These are phyloP conservation scores for Emydoidea blandingii DNA, from an alignment of 2,797 vertebrate species.

Conservation along the genomic window DNA sequence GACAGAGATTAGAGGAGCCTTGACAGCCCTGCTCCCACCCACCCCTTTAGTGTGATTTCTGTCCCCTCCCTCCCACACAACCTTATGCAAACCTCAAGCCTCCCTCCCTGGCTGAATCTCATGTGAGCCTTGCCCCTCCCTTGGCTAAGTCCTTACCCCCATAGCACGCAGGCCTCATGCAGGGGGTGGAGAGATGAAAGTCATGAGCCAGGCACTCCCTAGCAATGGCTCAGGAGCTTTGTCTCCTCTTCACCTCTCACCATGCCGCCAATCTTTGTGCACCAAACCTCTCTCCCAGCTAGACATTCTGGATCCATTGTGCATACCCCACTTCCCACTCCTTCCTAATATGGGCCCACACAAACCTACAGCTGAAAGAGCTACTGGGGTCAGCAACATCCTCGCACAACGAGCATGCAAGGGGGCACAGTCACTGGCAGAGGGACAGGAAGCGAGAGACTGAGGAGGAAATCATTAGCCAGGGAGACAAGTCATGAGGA, in stretches of 20 bases:
- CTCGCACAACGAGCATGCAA: slow-evolving; percentile 41
- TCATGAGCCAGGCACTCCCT: neutral
- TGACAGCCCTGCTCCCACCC: slow-evolving; percentile 23
- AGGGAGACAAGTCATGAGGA: slow-evolving; percentile 58
- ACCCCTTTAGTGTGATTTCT: neutral
- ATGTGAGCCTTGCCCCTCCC: neutral
- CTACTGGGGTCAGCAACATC: neutral
- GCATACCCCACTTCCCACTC: neutral
- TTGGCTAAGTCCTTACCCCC: neutral
- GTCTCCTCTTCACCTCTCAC: neutral
- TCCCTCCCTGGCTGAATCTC: neutral
- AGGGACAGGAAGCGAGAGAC: slow-evolving; percentile 65
- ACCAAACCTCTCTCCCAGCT: neutral
- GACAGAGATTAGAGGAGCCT: slow-evolving; percentile 9
- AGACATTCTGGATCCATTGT: neutral
- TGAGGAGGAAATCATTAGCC: slow-evolving; percentile 45
- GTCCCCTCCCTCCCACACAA: neutral
- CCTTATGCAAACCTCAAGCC: neutral
- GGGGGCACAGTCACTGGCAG: slow-evolving; percentile 57
- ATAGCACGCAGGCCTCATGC: neutral
- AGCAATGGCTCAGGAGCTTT: neutral
- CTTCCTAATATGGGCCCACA: neutral
- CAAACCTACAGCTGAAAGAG: neutral
- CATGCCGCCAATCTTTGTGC: neutral
- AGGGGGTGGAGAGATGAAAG: neutral